These are phyloP conservation scores for Alouatta caraya DNA, from an alignment of 2,797 vertebrate genomes.

Conservation along the genomic window DNA sequence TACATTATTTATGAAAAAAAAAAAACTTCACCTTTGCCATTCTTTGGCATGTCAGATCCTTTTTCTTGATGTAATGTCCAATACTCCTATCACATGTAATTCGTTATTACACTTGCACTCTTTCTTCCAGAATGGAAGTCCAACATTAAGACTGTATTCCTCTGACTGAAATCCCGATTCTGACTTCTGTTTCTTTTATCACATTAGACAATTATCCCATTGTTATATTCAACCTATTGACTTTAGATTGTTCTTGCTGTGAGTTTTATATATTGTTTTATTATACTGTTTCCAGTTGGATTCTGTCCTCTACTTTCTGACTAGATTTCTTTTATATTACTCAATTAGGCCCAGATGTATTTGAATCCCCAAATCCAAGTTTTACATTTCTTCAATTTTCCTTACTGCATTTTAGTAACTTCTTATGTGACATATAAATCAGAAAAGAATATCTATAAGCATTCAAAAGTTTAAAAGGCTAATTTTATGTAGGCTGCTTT, in stretches of 20 bases:
- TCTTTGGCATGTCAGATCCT: background rate
- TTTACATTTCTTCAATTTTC: background rate
- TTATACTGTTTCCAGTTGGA: background rate
- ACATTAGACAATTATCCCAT: background rate
- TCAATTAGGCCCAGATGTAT: background rate
- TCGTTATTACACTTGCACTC: background rate
- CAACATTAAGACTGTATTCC: background rate
- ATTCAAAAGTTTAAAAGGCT: background rate
- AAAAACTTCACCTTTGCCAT: background rate
- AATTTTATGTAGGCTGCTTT: background rate
- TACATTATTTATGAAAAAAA: background rate
- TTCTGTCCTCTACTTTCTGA: background rate
- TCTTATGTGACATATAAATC: background rate
- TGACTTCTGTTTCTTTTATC: background rate
- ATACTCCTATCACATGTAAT: background rate
- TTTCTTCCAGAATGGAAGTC: background rate
- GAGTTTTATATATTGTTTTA: background rate
- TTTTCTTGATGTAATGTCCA: background rate
- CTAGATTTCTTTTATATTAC: background rate
- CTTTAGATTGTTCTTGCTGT: background rate
- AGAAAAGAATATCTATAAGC: background rate
- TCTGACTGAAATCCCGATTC: background rate
- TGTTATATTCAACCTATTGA: background rate
- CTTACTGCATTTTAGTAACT: background rate
- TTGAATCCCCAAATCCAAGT: background rate